Base-by-base conservation (phyloP, 1,140 invertebrate species). In the Drosophila obscura region DNA sequence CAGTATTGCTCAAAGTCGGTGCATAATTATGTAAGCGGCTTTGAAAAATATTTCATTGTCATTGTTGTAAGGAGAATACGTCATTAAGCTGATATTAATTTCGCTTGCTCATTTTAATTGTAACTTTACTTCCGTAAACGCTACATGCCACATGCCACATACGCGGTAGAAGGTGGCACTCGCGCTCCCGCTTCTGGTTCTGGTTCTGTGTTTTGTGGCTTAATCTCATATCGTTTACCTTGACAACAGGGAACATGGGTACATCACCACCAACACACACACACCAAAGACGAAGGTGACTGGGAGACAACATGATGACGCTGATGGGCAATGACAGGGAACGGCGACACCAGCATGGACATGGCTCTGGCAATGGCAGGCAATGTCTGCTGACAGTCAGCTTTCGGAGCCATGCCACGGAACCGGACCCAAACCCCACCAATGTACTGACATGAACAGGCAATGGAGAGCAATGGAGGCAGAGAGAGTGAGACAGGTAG, bases 291-390 rank as follows among this genome's bases (percentile, higher is more conserved):
- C 4, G 11, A 11, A 64, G 52, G 60, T 45, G 57, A 41, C 49
- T n/a, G 46, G 13, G 19, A 28, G 35, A 63, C 46, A 67, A 19
- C 67, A 45, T 45, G 43, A 63, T 46, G 55, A 77, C 60, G 46
- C 57, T 84, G 81, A 84, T 85, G 73, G 69, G 60, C 82, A 80
- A 81, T 77, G 81, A 80, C 81, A 85, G 69, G 59, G 66, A 57
- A 73, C 68, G 59, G 60, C 80, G 62, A 77, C 62, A 57, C 55
- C 62, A 45, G 55, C 79, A 71, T 49, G 77, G 73, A 77, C 75
- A 81, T 49, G 74, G 68, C 72, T 39, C 82, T 74, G 81, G 73
- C 75, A 61, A 69, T 87, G 82, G 63, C 82, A 74, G 73, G 24
- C 77, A 59, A 55, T 41, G 65, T 39, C 58, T 73, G 81, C 51